Evolutionary conservation across 1,140 invertebrate genomes (phyloP), one percentile per base, ranked within the genome.

Genomic region (Palaemon carinicauda): DNA sequence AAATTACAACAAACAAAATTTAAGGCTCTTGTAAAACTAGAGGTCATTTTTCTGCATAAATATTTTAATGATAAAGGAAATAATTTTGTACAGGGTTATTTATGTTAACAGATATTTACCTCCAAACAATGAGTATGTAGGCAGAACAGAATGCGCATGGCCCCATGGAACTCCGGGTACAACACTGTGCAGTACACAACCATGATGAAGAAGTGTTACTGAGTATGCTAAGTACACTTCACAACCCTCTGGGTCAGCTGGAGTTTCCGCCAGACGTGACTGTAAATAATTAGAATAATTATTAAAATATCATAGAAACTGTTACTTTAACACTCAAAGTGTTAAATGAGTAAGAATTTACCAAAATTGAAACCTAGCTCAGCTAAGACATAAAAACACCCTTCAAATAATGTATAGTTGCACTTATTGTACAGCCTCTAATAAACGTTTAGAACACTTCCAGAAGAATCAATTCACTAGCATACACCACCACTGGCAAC

Each of bases 151-250:
- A 90, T 95, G 95, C 3, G 95, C 96, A 79, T 94, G 93, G 3
- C 93, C 92, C 95, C 95, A 96, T 1, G 95, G 94, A 90, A 96
- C 93, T 54, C 95, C 95, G 0, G 96, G 95, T 88, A 96, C 93
- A 9, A 96, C 95, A 89, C 95, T 96, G 90, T 96, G 95, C 14
- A 96, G 94, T 2, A 96, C 95, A 90, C 94, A 95, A 50, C 95
- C 95, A 90, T 96, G 95, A 90, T 96, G 95, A 74, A 96, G 91
- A 73, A 96, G 91, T 0, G 95, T 96, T 15, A 96, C 94, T 1
- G 95, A 96, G 91, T 96, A 96, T 19, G 96, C 95, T 90, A 96
- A 95, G 90, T 96, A 95, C 2, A 97, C 95, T 19, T 94, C 94
- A 27, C 80, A 91, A 93, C 93, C 81, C 94, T 93, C 14, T 93